Evolutionary conservation across 2,888 invertebrate species (phyloP), one percentile per base, ranked within the genome.

Genomic region (Ophion costatus): DNA sequence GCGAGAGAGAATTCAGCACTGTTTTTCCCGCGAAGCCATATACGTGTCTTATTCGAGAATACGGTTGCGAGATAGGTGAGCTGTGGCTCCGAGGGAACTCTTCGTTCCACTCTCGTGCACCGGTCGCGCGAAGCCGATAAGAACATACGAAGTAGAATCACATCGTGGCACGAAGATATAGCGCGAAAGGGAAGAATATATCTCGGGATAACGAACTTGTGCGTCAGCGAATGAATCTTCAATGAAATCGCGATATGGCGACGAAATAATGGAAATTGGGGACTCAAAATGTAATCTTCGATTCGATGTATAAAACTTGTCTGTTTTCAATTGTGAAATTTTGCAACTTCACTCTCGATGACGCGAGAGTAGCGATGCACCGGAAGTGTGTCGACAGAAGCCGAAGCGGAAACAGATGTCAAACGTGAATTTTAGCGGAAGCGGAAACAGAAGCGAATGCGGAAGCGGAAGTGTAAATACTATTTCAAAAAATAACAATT

Each of bases 101-200:
- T 71, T 71, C 84, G 82, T 79, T 82, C 84, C 82, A 84, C 82
- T 84, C 84, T 82, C 82, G 75, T 79, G 76, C 14, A 57, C 66
- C 24, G 66, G 67, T 38, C 63, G 33, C 51, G 38, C 33, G 17
- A n/a, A 24, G 10, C 38, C 75, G 82, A 82, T 82, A 79, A 79
- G 59, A 45, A 80, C 38, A 77, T 61, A 77, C 14, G 64, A 63
- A 45, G 70, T 63, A 14, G 78, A 66, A 75, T 85, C 79, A 67
- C 71, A 79, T 79, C 67, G 82, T 76, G 71, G 59, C 64, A 29
- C 29, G 42, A 64, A 85, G 79, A 76, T 75, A 61, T 56, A 80
- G 82, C 82, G 82, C 76, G 67, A 82, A 82, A 80, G 76, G 76
- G 74, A 76, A 61, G 51, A 80, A 76, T 64, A 73, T 29, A 57